Conservation (phyloP, 2,113 vertebrate species). For the Centropus bengalensis region DNA sequence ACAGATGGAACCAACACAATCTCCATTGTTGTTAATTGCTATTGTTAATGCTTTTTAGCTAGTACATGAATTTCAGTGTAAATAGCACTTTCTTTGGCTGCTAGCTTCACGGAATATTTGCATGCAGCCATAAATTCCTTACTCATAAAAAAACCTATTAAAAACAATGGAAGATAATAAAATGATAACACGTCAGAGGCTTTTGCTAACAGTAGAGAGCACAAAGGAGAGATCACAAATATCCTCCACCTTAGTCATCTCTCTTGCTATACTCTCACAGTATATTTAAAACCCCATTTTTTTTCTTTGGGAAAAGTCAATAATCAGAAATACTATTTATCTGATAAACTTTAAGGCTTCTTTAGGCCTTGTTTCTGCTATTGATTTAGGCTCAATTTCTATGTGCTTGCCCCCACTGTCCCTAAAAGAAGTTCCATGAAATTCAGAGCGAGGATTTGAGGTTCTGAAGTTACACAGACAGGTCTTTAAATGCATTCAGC, state of each 20-base stretch:
- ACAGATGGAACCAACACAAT: slow-evolving; percentile 13
- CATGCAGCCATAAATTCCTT: slow-evolving; percentile 22
- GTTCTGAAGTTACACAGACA: not conserved
- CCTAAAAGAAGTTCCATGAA: not conserved
- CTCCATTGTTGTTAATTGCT: slow-evolving; percentile 44
- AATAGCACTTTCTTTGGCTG: slow-evolving; percentile 32
- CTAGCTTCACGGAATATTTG: slow-evolving; percentile 38
- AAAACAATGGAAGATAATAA: slow-evolving; percentile 11
- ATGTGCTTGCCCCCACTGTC: not conserved
- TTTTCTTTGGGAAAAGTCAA: not conserved
- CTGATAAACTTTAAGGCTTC: not conserved
- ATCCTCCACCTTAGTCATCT: not conserved
- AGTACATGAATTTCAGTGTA: slow-evolving; percentile 48
- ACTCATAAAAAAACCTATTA: slow-evolving; percentile 25
- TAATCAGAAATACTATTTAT: not conserved
- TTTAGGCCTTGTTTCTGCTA: not conserved
- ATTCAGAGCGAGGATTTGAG: not conserved
- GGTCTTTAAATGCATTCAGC: not conserved
- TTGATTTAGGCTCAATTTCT: not conserved
- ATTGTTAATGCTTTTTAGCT: slow-evolving; percentile 49
- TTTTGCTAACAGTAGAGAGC: not conserved
- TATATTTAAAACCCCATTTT: not conserved
- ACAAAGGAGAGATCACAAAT: not conserved
- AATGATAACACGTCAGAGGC: slow-evolving; percentile 19
- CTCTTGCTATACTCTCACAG: not conserved